Evolutionary conservation across 1,140 invertebrate species (phyloP), one percentile per base, ranked within the genome.

Genomic region (Panagrolaimus sp.): DNA sequence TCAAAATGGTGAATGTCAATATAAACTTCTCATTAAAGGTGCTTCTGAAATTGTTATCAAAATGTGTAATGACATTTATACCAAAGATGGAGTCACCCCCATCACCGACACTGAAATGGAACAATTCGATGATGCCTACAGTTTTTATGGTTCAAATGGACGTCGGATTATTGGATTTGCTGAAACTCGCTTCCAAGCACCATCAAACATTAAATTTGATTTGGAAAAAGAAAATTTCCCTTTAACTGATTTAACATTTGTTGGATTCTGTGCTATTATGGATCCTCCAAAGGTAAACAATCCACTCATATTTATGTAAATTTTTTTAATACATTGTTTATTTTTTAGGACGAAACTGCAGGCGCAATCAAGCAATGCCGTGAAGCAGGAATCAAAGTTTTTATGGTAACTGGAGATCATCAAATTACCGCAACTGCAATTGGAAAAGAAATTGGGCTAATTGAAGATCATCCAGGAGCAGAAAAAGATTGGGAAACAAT

Each of bases 11-110:
- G 91, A 89, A 83, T 85, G 90, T 6, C 88, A 92, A 63, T 91
- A 94, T 84, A 85, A 96, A 75, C 86, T 98, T 73, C 94, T 96
- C n/a, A 98, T 99, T 95, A 99, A 99, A 88, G 96, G 96, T 44
- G 96, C 96, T 8, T 95, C 96, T 1, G 96, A 99, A 86, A 89
- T 94, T 78, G 96, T 99, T 79, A 86, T 98, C 69, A 96, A 98
- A 83, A 88, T 93, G 43, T 97, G 94, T 86, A 89, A 90, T 52
- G 17, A 26, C 7, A 26, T 12, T 68, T 67, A 58, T 21, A 69
- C 38, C 65, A 55, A 44, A 62, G 46, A 12, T 38, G 58, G 55
- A 24, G 21, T 48, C 14, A 63, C 58, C 21, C 67, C 73, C 28
- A 28, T 58, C 28, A 26, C 52, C 5, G 1, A 0, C 17, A 38